Conservation (phyloP, 2,888 invertebrate genomes). For the Timandra comae region DNA sequence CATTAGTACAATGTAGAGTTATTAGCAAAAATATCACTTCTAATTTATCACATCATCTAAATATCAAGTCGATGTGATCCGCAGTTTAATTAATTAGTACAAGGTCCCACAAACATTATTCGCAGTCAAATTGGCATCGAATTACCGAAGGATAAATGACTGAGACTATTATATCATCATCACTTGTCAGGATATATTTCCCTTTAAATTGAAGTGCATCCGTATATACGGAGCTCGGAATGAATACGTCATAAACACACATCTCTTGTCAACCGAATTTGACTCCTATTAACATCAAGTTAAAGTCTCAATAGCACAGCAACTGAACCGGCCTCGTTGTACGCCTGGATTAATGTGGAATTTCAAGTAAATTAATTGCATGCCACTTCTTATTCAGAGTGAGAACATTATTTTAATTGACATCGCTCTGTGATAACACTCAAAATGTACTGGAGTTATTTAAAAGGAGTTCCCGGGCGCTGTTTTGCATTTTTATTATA, state of each 20-base stretch:
- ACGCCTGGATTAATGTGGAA: conserved; percentile 42
- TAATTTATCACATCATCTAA: too few species aligned
- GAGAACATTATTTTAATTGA: conserved; percentile 41
- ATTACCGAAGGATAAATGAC: neutral
- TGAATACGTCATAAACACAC: conserved; percentile 6
- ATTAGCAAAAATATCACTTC: too few species aligned
- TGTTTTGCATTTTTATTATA: conserved; percentile 6
- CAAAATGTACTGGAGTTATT: conserved; percentile 22
- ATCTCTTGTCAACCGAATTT: conserved; percentile 5
- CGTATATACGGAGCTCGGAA: too few species aligned
- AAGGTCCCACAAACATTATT: too few species aligned
- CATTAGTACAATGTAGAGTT: too few species aligned
- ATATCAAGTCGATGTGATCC: too few species aligned
- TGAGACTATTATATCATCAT: conserved; percentile 3
- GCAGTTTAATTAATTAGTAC: neutral
- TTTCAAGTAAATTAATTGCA: conserved; percentile 46
- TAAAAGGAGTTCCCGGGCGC: conserved; percentile 4
- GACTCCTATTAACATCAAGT: neutral
- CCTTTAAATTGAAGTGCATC: conserved; percentile 23
- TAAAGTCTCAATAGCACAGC: conserved; percentile 5
- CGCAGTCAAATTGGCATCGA: neutral
- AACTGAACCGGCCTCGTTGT: conserved; percentile 5
- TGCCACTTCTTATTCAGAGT: conserved; percentile 32
- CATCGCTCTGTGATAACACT: conserved; percentile 29
- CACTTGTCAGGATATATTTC: conserved; percentile 10